Base-by-base conservation (phyloP, 2,888 invertebrate genomes). In the Fabriciana adippe region DNA sequence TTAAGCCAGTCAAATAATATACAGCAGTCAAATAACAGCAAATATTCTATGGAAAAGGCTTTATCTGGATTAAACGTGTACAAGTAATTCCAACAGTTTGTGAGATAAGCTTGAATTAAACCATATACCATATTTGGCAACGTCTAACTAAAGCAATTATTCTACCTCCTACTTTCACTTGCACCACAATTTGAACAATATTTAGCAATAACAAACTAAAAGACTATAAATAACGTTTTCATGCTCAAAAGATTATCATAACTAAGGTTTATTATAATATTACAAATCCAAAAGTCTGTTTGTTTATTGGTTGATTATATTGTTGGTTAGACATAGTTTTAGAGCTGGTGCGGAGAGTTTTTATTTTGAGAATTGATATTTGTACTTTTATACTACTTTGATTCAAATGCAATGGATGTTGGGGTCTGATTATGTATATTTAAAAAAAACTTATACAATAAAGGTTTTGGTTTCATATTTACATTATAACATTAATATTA, bases 161-260 rank as follows among this genome's bases (percentile, higher is more conserved):
- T 59, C 63, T 47, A 63, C 62, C 54, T 54, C 62, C 51, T 56
- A 66, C 69, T 69, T 69, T 69, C 69, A 67, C 69, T 69, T 51
- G 18, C 60, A 55, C 50, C 54, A 13, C n/a, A 41, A 41, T 8
- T 48, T 66, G 53, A 69, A 63, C 55, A 31, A 59, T 63, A 69
- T 66, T 63, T 50, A 59, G 66, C 69, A 69, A 69, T 57, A 59
- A 21, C 14, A 26, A 45, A 66, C 56, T 35, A 26, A 50, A 55
- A 54, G 13, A 59, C 18, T 57, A 16, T 50, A 13, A 60, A 60
- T 41, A 16, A 16, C 18, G 31, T 51, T 31, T 35, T 11, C 35
- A 35, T 35, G 35, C 11, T 41, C 35, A 41, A 2, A 41, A 41
- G 35, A 41, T 41, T 41, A 11, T 41, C 11, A 8, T 35, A 35